Percentiles rank a stretch among this genome's conserved stretches.
phyloP scores from a whole-genome alignment of 2,888 invertebrate species.

The Eledona agricola region DNA sequence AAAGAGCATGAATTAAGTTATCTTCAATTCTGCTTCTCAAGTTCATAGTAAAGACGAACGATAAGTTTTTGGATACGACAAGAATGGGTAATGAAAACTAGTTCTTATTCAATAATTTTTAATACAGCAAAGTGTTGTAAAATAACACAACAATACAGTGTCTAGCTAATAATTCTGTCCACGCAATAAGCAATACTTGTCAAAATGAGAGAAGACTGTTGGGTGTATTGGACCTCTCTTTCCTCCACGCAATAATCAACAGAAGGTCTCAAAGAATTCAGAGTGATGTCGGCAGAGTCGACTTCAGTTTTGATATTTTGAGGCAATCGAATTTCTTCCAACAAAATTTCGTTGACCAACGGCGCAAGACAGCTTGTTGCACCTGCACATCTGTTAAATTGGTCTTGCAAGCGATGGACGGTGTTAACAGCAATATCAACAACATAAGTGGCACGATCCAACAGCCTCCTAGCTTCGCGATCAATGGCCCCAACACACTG shows the following conservation, averaged over 20 bases:
- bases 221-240: constrained; percentile 2
- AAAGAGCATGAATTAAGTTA: no score
- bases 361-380: constrained; percentile 8
- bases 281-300: neutral
- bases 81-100: no score
- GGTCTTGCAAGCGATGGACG: neutral
- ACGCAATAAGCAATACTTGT: constrained; percentile 3
- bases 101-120: no score
- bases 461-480: neutral
- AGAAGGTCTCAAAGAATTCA: constrained; percentile 11
- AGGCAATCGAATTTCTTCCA: constrained; percentile 13
- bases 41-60: no score
- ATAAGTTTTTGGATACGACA: no score
- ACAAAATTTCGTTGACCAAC: constrained; percentile 1
- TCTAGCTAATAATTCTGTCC: constrained; percentile 7
- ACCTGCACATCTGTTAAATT: constrained; percentile 2
- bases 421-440: constrained; percentile 5
- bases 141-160: no score
- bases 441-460: neutral
- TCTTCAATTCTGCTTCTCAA: no score
- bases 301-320: constrained; percentile 21
- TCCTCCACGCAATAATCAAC: constrained; percentile 2
- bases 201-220: constrained; percentile 2
- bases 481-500: neutral
- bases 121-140: no score